Conservation (phyloP, 2,113 vertebrate genomes). For the Leptobrachium leishanense region DNA sequence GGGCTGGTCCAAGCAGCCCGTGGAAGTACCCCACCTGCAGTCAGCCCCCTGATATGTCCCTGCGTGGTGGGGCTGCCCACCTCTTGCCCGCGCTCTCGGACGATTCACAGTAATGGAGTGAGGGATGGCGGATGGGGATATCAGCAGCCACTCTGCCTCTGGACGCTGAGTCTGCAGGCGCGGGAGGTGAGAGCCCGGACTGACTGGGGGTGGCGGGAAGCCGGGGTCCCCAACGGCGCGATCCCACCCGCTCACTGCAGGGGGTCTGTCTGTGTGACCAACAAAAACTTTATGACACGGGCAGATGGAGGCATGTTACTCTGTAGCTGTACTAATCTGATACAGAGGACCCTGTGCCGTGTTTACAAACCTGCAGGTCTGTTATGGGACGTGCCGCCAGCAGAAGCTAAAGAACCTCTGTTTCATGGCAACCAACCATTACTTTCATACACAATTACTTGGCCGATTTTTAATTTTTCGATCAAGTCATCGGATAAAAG, state of each 20-base stretch:
- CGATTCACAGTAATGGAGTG: neutral
- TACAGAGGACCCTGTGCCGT: neutral
- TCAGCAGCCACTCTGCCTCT: conserved; percentile 12
- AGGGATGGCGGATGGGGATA: neutral
- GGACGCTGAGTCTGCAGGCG: neutral
- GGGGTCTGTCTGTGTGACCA: neutral
- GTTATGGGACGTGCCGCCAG: neutral
- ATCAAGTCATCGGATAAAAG: no score
- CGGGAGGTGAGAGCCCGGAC: conserved; percentile 3
- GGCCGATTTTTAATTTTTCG: no score
- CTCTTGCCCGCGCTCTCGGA: no score
- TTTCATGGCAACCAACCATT: no score
- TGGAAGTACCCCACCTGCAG: neutral
- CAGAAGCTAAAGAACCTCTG: no score
- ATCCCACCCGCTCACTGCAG: no score
- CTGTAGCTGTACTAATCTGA: neutral
- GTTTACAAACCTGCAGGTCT: neutral
- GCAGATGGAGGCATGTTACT: neutral
- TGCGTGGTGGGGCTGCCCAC: neutral
- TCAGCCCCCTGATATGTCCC: neutral
- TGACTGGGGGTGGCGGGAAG: neutral
- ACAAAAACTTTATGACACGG: no score
- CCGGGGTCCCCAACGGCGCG: neutral
- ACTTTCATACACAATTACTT: no score
- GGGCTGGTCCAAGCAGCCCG: neutral